A percentile compares a stretch with the other conserved stretches of the same genome.
Conservation (phyloP, 2,113 vertebrate genomes). For the Forbesichthys papilliferus region DNA sequence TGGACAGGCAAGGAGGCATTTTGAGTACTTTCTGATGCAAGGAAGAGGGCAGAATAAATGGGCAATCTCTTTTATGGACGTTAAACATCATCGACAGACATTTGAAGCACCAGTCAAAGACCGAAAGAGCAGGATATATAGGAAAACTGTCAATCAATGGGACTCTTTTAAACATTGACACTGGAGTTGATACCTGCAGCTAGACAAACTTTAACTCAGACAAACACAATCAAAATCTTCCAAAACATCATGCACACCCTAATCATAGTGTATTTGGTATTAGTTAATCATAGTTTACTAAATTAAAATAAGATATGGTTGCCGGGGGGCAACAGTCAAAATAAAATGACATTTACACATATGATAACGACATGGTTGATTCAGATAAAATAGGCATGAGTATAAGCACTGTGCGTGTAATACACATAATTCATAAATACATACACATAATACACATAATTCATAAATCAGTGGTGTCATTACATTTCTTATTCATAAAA, state of each 20-base stretch:
- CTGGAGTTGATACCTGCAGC: neutral
- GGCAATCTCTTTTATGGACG: constrained; percentile 16
- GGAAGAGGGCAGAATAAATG: neutral
- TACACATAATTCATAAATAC: too few relatives aligned
- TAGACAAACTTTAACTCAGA: neutral
- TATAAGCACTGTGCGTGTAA: too few relatives aligned
- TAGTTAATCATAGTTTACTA: neutral
- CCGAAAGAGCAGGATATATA: constrained; percentile 8
- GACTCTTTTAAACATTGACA: constrained; percentile 4
- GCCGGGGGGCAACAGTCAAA: too few relatives aligned
- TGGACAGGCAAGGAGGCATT: too few relatives aligned
- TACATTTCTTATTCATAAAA: too few relatives aligned
- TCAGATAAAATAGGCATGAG: too few relatives aligned
- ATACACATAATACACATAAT: too few relatives aligned
- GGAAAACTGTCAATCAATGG: constrained; percentile 5
- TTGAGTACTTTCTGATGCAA: too few relatives aligned
- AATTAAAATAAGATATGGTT: neutral
- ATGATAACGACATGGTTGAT: too few relatives aligned
- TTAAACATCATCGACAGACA: constrained; percentile 30
- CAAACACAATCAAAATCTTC: neutral
- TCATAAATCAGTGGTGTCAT: too few relatives aligned
- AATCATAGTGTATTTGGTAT: neutral
- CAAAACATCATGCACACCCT: neutral
- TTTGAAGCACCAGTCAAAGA: constrained; percentile 9
- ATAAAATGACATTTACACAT: too few relatives aligned